Evolutionary conservation across 2,797 vertebrate species (phyloP).

Genomic region (Emydoidea blandingii): DNA sequence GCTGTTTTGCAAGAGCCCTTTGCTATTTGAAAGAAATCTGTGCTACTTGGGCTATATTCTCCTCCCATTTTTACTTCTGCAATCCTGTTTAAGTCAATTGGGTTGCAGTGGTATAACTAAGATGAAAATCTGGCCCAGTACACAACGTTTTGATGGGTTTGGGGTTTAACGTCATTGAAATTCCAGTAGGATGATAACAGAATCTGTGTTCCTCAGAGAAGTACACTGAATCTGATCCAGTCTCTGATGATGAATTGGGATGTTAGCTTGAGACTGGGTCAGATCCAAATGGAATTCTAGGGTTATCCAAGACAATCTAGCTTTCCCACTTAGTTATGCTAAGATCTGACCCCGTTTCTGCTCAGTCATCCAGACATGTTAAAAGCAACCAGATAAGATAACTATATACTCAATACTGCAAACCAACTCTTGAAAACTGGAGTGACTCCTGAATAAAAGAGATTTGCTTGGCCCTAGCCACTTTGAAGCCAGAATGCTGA

Average conservation of each 20-base stretch:
- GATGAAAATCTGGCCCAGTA: not conserved
- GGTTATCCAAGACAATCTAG: not conserved
- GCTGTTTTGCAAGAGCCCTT: not conserved
- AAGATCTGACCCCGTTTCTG: not conserved
- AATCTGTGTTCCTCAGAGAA: not conserved
- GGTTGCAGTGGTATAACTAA: not conserved
- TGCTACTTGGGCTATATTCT: not conserved
- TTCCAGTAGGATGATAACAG: not conserved
- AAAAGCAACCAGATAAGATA: not conserved
- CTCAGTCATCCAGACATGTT: not conserved
- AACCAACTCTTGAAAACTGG: not conserved
- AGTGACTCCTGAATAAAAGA: not conserved
- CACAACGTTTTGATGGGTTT: not conserved
- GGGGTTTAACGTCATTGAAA: not conserved
- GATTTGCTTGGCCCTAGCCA: fast-evolving
- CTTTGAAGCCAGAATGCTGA: not conserved
- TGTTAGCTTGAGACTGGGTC: not conserved
- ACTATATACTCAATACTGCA: not conserved
- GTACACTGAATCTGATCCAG: not conserved
- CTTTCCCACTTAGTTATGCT: not conserved
- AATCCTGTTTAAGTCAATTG: not conserved
- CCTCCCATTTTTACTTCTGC: not conserved
- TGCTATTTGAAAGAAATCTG: not conserved
- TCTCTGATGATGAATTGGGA: not conserved
- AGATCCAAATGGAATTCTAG: not conserved